Conservation (phyloP, 2,888 invertebrate species). For the Hirtodrosophila alboralis region DNA sequence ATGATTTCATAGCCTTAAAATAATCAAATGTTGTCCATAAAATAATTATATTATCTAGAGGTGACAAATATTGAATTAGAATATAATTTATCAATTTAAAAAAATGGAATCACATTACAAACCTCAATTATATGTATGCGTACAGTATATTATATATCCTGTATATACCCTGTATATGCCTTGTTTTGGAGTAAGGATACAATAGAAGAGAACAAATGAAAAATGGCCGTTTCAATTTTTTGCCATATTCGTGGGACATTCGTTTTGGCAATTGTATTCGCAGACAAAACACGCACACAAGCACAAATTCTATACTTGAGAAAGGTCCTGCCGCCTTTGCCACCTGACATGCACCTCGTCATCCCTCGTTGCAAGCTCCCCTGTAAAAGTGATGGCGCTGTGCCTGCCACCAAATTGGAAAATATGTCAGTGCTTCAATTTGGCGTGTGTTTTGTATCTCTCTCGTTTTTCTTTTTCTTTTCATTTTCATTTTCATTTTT, state of each 20-base stretch:
- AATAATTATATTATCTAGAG: too few relatives aligned
- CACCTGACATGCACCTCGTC: background rate
- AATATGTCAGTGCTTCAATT: conserved; percentile 72
- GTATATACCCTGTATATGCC: too few relatives aligned
- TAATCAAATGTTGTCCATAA: too few relatives aligned
- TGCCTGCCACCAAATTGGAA: conserved; percentile 67
- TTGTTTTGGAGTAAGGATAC: background rate
- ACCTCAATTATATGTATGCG: too few relatives aligned
- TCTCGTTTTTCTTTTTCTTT: conserved; percentile 33
- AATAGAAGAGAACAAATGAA: conserved; percentile 24
- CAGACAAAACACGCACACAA: conserved; percentile 23
- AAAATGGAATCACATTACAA: too few relatives aligned
- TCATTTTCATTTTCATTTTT: conserved; percentile 3
- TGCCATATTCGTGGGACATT: conserved; percentile 3
- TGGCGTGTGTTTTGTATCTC: conserved; percentile 50
- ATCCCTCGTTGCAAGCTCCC: too few relatives aligned
- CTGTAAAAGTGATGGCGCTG: background rate
- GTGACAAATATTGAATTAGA: too few relatives aligned
- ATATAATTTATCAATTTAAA: too few relatives aligned
- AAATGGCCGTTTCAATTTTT: conserved; percentile 36
- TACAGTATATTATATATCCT: too few relatives aligned
- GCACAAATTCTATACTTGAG: conserved; percentile 8
- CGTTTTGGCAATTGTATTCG: conserved; percentile 46
- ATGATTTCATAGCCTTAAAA: too few relatives aligned
- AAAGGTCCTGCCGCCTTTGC: conserved; percentile 16